phyloP scores from a whole-genome alignment of 2,113 vertebrate genomes.

The Zosterops lateralis region DNA sequence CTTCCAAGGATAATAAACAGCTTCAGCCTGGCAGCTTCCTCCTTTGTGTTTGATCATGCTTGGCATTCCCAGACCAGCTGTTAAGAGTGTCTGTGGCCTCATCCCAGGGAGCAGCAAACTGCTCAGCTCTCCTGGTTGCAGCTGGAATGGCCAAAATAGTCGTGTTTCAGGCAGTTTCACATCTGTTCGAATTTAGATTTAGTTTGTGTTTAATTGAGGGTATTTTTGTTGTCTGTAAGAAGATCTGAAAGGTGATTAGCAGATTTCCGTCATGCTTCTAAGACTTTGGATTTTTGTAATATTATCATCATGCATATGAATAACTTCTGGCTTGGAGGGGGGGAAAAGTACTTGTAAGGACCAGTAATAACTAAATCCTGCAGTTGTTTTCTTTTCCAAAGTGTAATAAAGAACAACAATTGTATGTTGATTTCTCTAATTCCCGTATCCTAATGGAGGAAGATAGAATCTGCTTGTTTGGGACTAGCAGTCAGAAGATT shows the following conservation, averaged over 20 bases:
- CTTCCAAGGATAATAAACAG: not conserved
- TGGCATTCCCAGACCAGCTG: conserved; percentile 30
- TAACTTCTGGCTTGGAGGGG: not conserved
- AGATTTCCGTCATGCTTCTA: not conserved
- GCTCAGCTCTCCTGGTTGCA: not conserved
- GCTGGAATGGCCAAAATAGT: not conserved
- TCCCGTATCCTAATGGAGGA: not conserved
- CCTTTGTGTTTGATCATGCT: not conserved
- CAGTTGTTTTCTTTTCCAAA: not conserved
- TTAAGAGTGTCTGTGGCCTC: not conserved
- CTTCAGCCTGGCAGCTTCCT: not conserved
- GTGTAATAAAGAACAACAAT: not conserved
- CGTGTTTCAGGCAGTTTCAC: not conserved
- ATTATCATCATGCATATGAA: not conserved
- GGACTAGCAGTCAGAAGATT: not conserved
- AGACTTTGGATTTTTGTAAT: not conserved
- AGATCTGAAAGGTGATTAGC: not conserved
- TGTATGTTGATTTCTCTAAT: not conserved
- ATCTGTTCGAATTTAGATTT: conserved; percentile 20
- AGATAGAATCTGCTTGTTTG: not conserved
- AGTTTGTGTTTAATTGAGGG: conserved; percentile 6
- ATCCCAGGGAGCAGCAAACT: not conserved
- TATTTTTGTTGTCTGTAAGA: conserved; percentile 11
- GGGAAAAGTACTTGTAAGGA: not conserved
- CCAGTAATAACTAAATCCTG: not conserved